These are phyloP conservation scores for Drosophila ambigua DNA, from an alignment of 1,140 invertebrate species.

Conservation along the genomic window DNA sequence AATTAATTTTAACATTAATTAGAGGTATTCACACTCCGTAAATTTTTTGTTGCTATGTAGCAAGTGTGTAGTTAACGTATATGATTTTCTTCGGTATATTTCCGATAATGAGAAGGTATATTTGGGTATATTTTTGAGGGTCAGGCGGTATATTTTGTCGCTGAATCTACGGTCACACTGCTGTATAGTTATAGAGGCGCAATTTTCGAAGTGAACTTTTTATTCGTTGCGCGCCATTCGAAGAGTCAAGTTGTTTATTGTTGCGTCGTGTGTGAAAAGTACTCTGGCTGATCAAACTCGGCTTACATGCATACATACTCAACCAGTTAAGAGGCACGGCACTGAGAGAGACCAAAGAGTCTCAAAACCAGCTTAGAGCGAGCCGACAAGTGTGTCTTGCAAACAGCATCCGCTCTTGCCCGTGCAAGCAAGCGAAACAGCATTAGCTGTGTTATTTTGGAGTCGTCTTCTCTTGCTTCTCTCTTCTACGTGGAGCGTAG, in stretches of 20 bases:
- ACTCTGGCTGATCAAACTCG: slow-evolving; percentile 46
- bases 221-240: slow-evolving; percentile 44
- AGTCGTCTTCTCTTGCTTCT: slow-evolving; percentile 35
- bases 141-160: neutral
- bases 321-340: slow-evolving; percentile 31
- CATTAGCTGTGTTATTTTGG: slow-evolving; percentile 50
- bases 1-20: too few species aligned
- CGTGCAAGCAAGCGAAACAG: slow-evolving; percentile 64
- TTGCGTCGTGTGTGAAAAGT: slow-evolving; percentile 27
- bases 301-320: slow-evolving; percentile 43
- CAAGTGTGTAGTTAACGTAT: too few species aligned
- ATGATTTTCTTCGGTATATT: too few species aligned
- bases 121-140: too few species aligned
- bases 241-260: slow-evolving; percentile 49
- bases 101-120: too few species aligned
- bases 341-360: slow-evolving; percentile 35
- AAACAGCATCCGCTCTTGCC: slow-evolving; percentile 61
- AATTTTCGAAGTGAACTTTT: slow-evolving; percentile 7
- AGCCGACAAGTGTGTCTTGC: slow-evolving; percentile 61
- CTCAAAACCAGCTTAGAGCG: slow-evolving; percentile 74
- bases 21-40: too few species aligned
- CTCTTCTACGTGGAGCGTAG: slow-evolving; percentile 34
- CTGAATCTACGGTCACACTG: too few species aligned
- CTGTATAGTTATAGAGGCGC: neutral
- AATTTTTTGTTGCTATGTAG: too few species aligned